Evolutionary conservation across 2,888 invertebrate genomes (phyloP), one percentile per base, ranked within the genome.

Genomic region (Autographa pulchrina): DNA sequence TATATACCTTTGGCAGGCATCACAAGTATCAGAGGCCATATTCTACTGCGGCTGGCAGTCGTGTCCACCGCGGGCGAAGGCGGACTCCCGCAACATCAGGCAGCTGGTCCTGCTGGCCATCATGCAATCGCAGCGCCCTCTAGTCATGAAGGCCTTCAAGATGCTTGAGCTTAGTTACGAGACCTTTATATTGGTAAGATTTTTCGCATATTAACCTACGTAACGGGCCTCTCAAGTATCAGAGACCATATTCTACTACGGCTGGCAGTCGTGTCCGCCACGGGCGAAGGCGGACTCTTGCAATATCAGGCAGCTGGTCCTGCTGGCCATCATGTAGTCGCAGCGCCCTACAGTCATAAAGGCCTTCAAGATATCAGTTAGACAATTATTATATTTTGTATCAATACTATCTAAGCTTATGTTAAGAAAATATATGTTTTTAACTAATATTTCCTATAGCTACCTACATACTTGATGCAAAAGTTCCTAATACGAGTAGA

Each of bases 361-460:
- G 72, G 95, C 96, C 1, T 96, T 95, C 79, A 94, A 94, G 63
- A 94, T 96, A n/a, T n/a, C n/a, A n/a, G n/a, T n/a, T n/a, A n/a
- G n/a, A n/a, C n/a, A n/a, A n/a, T n/a, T n/a, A n/a, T n/a, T n/a
- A n/a, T n/a, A n/a, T n/a, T n/a, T n/a, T n/a, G n/a, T n/a, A n/a
- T n/a, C n/a, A n/a, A n/a, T n/a, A n/a, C n/a, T n/a, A n/a, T n/a
- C n/a, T n/a, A n/a, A n/a, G n/a, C n/a, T n/a, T n/a, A n/a, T n/a
- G n/a, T n/a, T n/a, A n/a, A n/a, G n/a, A n/a, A n/a, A n/a, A n/a
- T n/a, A n/a, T n/a, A n/a, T n/a, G n/a, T n/a, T n/a, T n/a, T n/a
- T n/a, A n/a, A n/a, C n/a, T n/a, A n/a, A n/a, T n/a, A n/a, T n/a
- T n/a, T n/a, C n/a, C n/a, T n/a, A n/a, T n/a, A n/a, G n/a, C n/a